Evolutionary conservation across 2,888 invertebrate species (phyloP).

Genomic region (Clivina fossor): DNA sequence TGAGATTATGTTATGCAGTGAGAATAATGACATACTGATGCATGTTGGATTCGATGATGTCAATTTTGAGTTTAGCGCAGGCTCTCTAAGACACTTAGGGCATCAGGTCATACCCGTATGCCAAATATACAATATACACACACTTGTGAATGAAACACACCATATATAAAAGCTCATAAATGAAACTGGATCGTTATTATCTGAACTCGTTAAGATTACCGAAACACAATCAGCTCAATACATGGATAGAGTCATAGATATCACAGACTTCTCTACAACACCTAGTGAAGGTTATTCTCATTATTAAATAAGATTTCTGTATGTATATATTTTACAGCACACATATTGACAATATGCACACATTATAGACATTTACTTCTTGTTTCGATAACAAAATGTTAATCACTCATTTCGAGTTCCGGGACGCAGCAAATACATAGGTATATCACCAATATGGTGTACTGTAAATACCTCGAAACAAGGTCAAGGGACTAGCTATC

Average conservation of each 20-base stretch:
- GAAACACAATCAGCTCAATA: constrained; percentile 21
- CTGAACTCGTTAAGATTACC: neutral
- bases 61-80: neutral
- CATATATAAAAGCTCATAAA: constrained; percentile 10
- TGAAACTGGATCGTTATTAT: constrained; percentile 12
- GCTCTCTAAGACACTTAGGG: constrained; percentile 22
- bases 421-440: constrained; percentile 25
- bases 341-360: constrained; percentile 39
- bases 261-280: constrained; percentile 48
- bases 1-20: too few relatives aligned
- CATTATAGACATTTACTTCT: constrained; percentile 20
- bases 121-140: constrained; percentile 13
- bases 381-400: constrained; percentile 13
- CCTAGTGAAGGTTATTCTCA: constrained; percentile 39
- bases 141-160: constrained; percentile 9
- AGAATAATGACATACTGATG: too few relatives aligned
- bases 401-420: constrained; percentile 31
- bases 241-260: constrained; percentile 37
- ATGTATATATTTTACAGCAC: constrained; percentile 36
- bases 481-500: constrained; percentile 23
- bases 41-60: too few relatives aligned
- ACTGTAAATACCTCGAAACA: constrained; percentile 40
- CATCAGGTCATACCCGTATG: constrained; percentile 26
- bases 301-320: constrained; percentile 31
- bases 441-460: constrained; percentile 52